Percentiles rank a stretch among this genome's conserved stretches.
Evolutionary conservation across 1,140 invertebrate species (phyloP).

Genomic region (Eumaeus atala): DNA sequence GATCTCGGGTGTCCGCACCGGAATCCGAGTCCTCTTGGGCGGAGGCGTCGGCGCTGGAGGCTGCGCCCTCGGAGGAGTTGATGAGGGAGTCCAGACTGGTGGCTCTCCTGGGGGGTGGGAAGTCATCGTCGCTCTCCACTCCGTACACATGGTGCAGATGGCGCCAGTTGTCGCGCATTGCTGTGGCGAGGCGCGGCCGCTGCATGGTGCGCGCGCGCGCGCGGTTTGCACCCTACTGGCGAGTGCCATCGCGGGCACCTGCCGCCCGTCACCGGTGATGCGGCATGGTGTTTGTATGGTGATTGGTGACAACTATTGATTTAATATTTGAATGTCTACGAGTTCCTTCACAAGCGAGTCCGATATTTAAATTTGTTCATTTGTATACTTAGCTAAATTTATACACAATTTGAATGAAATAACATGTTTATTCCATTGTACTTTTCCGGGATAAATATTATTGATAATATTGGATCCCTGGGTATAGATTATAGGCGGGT

Average conservation of each 20-base stretch:
- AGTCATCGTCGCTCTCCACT: conserved; percentile 73
- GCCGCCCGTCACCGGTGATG: too few relatives aligned
- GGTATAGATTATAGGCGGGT: too few relatives aligned
- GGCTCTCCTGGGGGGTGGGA: conserved; percentile 56
- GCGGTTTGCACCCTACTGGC: conserved; percentile 50
- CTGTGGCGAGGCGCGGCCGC: conserved; percentile 59
- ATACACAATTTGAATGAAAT: too few relatives aligned
- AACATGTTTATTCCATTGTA: too few relatives aligned
- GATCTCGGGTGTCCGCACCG: conserved; percentile 63
- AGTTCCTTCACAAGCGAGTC: too few relatives aligned
- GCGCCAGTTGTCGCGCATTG: conserved; percentile 69
- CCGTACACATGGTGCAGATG: conserved; percentile 64
- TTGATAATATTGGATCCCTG: too few relatives aligned
- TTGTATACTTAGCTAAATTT: conserved; percentile 2
- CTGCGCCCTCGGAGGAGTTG: conserved; percentile 76
- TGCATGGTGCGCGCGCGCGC: conserved; percentile 64
- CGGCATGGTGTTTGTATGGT: too few relatives aligned
- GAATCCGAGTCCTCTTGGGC: conserved; percentile 75
- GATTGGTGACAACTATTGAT: too few relatives aligned
- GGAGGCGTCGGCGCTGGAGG: conserved; percentile 70
- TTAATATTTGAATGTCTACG: too few relatives aligned
- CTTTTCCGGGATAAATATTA: too few relatives aligned
- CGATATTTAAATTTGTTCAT: neutral
- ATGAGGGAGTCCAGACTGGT: conserved; percentile 79
- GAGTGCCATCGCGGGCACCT: conserved; percentile 23